Base-by-base conservation (phyloP, 35 echinoderm and acorn worm genomes). In the Apostichopus californicus region DNA sequence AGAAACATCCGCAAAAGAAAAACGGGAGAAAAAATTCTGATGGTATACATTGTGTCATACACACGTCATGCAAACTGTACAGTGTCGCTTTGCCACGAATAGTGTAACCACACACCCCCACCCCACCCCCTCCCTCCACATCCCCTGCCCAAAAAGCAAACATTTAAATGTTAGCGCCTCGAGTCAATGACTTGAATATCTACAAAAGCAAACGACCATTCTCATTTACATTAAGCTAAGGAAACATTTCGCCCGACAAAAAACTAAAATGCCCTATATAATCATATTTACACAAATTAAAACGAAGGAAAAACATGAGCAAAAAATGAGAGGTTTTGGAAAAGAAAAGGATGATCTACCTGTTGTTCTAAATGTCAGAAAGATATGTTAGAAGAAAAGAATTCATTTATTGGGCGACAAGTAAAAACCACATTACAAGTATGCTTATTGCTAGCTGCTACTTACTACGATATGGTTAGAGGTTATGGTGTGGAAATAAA, bases 41-140 rank as follows among this genome's bases (percentile, higher is more conserved):
- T 5, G 53, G 55, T 46, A 84, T 56, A 84, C n/a, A 82, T 13
- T 84, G 54, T 84, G 81, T 81, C n/a, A 21, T 84, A 84, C 81
- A 82, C 79, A 82, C 52, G 18, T 82, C 28, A 34, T 46, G 34
- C 34, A 81, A 81, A 54, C 55, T 81, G 78, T 81, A 81, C 78
- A 81, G 78, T 54, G 78, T 46, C 34, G 34, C 34, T 46, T 46
- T 46, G 34, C 34, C 34, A 46, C 34, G 34, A 46, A 46, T 46
- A 46, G 34, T 46, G 34, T 46, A 46, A 46, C 34, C 34, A 46
- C 34, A 2, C 34, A 2, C 34, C 34, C 34, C 1, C 34, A 46
- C 34, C 1, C 1, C 34, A 46, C 34, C 34, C 34, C 3, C 34
- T 46, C 34, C 34, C 34, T 46, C 34, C 34, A 46, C 34, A 46